Evolutionary conservation across 2,888 invertebrate species (phyloP), one percentile per base, ranked within the genome.

Genomic region (Zaprionus obscuricornis): DNA sequence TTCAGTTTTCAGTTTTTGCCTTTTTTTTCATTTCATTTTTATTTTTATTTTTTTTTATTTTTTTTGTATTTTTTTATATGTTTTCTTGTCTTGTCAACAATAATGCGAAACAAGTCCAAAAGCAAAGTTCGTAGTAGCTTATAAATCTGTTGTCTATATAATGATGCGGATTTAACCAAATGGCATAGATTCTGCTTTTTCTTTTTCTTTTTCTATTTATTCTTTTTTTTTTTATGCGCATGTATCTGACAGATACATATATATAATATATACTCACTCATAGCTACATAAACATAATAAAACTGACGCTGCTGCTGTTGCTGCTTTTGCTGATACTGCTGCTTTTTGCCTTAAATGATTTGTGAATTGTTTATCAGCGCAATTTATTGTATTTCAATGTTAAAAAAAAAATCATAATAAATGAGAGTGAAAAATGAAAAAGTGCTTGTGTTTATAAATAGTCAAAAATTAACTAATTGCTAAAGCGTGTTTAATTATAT

Each of bases 1-100:
- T 55, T 58, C 62, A 37, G 54, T 62, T 60, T 62, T 49, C 49
- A 47, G 50, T 49, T 56, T 58, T 74, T 66, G 26, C 43, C 10
- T 52, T 51, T 58, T 64, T 56, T 26, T 65, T 66, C 55, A 50
- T 63, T 84, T 60, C 22, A 52, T 66, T 60, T 56, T 40, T 37
- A 39, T 22, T 22, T 5, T 7, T 56, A 42, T 50, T 11, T 20
- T 11, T 22, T 14, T 31, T 24, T 22, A 27, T 39, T 33, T 47
- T 42, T 24, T 26, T 13, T 5, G 2, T 16, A 37, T 24, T 27
- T 49, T 43, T 31, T 46, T 27, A 22, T 51, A 26, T 54, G 17
- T 11, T 31, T 13, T 42, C 14, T 66, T 34, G 60, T 27, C 47
- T 34, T 57, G 66, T 70, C 70, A 62, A 49, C 33, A 50, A 49